Base-by-base conservation (phyloP, 2,888 invertebrate species). In the Tetramorium bicarinatum region DNA sequence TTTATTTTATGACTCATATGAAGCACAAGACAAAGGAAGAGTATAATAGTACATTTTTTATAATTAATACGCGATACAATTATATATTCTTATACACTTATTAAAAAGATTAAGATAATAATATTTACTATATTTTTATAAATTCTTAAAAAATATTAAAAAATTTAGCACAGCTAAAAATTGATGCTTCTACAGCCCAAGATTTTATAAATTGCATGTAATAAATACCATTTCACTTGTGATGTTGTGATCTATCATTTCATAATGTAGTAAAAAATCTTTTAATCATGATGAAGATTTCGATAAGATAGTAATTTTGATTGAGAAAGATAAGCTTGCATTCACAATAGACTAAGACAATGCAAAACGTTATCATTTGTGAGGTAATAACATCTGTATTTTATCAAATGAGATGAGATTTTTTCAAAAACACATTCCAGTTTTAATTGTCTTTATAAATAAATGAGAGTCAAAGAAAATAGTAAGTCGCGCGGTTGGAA, bases 261-360 rank as follows among this genome's bases (percentile, higher is more conserved):
- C 7, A 3, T 41, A 64, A 64, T 21, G n/a, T 25, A 25, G 41
- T 49, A 62, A 41, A 21, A 25, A 15, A 41, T 21, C 3, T 54
- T n/a, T 9, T n/a, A 2, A 72, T 59, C 11, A 3, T 3, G 18
- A 11, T 21, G 13, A 25, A 72, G 9, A 72, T 59, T 15, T 72
- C 6, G 25, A n/a, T 21, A 54, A 8, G 38, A 54, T 15, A 47
- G 7, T 44, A 66, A 9, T 52, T 54, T 54, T 54, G 11, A 21
- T n/a, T 38, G 49, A 52, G n/a, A 52, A 52, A 52, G n/a, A 69
- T 49, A 69, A 71, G n/a, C 7, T 41, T 41, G 7, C 41, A 64
- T 41, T 64, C 62, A 62, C n/a, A 38, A n/a, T n/a, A n/a, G n/a
- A n/a, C 3, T 18, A 34, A 34, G 38, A 62, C 4, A n/a, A 62